phyloP scores from a whole-genome alignment of 2,797 vertebrate genomes.

The Sebastes goodei region DNA sequence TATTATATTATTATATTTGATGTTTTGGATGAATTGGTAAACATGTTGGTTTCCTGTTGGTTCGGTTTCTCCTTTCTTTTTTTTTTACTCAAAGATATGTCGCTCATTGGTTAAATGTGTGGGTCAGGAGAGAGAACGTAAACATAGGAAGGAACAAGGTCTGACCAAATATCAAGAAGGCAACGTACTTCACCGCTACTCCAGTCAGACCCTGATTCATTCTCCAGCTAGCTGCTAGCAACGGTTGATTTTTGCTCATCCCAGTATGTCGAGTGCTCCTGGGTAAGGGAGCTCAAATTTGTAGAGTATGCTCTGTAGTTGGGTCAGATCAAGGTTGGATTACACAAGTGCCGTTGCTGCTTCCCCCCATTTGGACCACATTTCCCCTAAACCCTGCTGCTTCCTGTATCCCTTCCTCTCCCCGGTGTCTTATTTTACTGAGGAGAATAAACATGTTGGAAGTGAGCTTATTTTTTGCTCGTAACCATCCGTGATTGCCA shows the following conservation, averaged over 20 bases:
- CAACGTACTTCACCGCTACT: neutral
- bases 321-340: neutral
- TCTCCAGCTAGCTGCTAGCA: neutral
- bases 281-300: neutral
- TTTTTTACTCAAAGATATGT: neutral
- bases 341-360: neutral
- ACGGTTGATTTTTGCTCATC: neutral
- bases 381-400: neutral
- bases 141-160: neutral
- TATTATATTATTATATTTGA: too few relatives aligned
- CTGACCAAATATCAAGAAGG: neutral
- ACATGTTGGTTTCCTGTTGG: neutral
- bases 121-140: neutral
- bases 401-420: neutral
- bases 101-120: neutral
- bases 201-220: neutral
- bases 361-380: neutral
- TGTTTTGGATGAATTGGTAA: neutral
- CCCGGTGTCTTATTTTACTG: neutral
- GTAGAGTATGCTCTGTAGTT: neutral
- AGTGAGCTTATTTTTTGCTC: neutral
- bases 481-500: neutral
- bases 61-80: neutral
- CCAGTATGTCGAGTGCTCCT: too few relatives aligned
- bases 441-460: neutral